A percentile compares a stretch with the other conserved stretches of the same genome.
These are phyloP conservation scores for Neocrepidodera transversa DNA, from an alignment of 2,888 invertebrate genomes.

Conservation along the genomic window DNA sequence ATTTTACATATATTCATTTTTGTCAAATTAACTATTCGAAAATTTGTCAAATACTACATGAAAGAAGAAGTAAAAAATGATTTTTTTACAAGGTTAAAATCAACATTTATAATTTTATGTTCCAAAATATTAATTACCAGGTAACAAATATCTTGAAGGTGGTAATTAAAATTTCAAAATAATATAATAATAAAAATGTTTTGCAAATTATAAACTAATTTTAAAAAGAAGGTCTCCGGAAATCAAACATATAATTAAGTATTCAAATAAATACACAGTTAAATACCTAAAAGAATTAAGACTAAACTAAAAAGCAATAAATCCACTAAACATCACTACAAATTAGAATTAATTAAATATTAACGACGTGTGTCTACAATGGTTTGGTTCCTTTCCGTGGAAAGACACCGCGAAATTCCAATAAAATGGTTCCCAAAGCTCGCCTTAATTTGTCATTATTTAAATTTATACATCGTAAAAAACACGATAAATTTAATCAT, in stretches of 20 bases:
- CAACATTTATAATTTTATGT: too few species aligned
- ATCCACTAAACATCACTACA: conserved; percentile 19
- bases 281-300: conserved; percentile 21
- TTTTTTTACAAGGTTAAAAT: too few species aligned
- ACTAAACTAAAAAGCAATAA: conserved; percentile 14
- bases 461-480: conserved; percentile 31
- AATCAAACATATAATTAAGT: conserved; percentile 3
- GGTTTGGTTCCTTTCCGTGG: background rate
- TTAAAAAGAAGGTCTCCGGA: conserved; percentile 8
- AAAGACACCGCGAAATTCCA: conserved; percentile 25
- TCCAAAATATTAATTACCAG: too few species aligned
- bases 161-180: background rate
- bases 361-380: conserved; percentile 10
- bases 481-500: conserved; percentile 35
- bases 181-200: background rate
- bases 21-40: too few species aligned
- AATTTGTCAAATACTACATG: too few species aligned
- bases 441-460: conserved; percentile 33
- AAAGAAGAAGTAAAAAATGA: too few species aligned
- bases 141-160: too few species aligned
- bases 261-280: conserved; percentile 9
- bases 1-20: too few species aligned
- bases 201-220: background rate
- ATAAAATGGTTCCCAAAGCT: conserved; percentile 24
- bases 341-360: conserved; percentile 22